Percentiles rank a stretch among this genome's conserved stretches.
Conservation (phyloP, 2,113 vertebrate species). For the Chloroceryle aenea region DNA sequence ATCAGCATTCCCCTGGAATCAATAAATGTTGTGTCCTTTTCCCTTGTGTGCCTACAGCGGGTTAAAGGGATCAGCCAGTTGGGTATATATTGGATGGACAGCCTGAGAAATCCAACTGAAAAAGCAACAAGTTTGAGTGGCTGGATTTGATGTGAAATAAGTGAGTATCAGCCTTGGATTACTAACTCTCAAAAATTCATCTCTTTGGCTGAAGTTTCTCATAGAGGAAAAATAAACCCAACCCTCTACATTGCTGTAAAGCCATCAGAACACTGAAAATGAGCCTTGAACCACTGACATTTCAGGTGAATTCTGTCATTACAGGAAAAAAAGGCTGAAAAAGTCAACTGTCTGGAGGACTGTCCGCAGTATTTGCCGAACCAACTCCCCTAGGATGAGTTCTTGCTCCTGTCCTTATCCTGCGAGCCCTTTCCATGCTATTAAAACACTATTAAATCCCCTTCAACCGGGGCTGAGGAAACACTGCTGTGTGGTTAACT, state of each 20-base stretch:
- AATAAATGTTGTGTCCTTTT: neutral
- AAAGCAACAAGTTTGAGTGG: neutral
- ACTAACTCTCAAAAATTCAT: neutral
- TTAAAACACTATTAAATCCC: neutral
- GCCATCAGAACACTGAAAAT: neutral
- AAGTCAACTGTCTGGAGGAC: neutral
- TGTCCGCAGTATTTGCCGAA: neutral
- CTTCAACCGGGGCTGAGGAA: neutral
- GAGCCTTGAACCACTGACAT: fast-evolving
- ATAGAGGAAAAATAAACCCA: neutral
- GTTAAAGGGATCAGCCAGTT: neutral
- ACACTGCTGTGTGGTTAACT: fast-evolving
- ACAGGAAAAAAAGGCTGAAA: neutral
- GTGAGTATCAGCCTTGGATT: neutral
- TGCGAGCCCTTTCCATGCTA: neutral
- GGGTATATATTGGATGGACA: neutral
- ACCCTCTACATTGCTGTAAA: neutral
- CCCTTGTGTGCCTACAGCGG: neutral
- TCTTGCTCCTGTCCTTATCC: neutral
- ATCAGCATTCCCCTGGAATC: neutral
- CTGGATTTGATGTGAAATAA: neutral
- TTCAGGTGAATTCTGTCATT: neutral
- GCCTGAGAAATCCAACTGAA: neutral
- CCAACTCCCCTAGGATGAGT: neutral
- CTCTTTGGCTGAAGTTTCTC: neutral